Conservation (phyloP, 2,113 vertebrate species). For the Amphilophus citrinellus region DNA sequence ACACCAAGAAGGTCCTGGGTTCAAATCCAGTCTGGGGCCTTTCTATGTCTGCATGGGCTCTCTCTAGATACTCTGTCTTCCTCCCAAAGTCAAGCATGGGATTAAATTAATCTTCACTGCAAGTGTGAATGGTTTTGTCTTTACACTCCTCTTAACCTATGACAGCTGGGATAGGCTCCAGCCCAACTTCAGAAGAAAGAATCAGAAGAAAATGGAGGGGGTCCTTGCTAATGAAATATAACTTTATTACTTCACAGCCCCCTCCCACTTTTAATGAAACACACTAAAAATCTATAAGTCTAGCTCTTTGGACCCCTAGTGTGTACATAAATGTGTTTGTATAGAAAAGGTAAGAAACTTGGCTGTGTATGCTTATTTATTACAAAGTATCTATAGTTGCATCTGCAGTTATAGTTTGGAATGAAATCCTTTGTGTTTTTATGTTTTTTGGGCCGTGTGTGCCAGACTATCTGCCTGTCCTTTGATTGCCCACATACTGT, state of each 20-base stretch:
- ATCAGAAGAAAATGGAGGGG: background rate
- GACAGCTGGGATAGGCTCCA: conserved; percentile 1
- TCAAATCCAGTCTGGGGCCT: background rate
- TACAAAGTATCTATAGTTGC: background rate
- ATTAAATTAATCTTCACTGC: background rate
- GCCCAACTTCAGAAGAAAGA: background rate
- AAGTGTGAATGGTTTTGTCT: background rate
- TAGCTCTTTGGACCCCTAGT: background rate
- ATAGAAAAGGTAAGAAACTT: background rate
- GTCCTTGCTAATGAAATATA: too few relatives aligned
- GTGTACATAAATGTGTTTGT: background rate
- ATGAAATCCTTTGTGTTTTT: background rate
- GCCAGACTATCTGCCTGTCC: background rate
- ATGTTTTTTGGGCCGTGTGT: background rate
- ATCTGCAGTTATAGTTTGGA: conserved; percentile 7
- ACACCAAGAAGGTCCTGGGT: background rate
- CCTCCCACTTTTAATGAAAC: too few relatives aligned
- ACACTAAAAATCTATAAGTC: background rate
- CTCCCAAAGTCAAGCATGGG: too few relatives aligned
- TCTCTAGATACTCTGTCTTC: too few relatives aligned
- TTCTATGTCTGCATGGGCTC: too few relatives aligned
- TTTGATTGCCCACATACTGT: background rate
- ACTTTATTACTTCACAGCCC: too few relatives aligned
- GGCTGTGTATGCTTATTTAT: background rate
- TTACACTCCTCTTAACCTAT: background rate